phyloP scores from a whole-genome alignment of 2,113 vertebrate species.

The Actenoides hombroni region DNA sequence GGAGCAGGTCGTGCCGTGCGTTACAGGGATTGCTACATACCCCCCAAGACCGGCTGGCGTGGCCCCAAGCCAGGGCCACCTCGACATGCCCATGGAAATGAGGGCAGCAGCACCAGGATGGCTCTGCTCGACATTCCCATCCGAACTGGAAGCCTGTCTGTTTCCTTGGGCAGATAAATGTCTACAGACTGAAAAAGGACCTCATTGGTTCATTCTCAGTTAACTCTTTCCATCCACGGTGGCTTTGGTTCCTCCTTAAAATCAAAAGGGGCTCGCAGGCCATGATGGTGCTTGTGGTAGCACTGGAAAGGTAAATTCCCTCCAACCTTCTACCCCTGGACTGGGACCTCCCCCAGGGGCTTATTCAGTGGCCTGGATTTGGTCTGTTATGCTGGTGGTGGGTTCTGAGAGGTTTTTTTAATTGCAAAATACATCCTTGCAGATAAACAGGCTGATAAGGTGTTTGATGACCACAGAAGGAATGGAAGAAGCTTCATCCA shows the following conservation, averaged over 20 bases:
- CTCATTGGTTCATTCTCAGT: background rate
- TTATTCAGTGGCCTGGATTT: background rate
- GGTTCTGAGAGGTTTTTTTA: background rate
- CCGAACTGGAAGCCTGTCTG: background rate
- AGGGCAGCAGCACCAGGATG: background rate
- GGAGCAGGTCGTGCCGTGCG: background rate
- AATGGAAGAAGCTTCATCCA: background rate
- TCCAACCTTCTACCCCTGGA: background rate
- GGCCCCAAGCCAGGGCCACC: background rate
- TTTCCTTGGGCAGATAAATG: background rate
- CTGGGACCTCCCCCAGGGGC: background rate
- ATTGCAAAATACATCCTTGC: background rate
- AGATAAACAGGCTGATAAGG: background rate
- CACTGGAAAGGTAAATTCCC: background rate
- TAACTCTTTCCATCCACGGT: background rate
- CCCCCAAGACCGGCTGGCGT: background rate
- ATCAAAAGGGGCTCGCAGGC: background rate
- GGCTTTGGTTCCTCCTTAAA: background rate
- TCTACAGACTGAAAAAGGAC: fast-evolving
- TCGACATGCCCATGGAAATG: fast-evolving
- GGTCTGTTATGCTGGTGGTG: background rate
- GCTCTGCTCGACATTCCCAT: background rate
- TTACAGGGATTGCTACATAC: background rate
- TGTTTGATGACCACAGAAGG: background rate
- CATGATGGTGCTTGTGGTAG: too few relatives aligned